A percentile compares a stretch with the other conserved stretches of the same genome.
These are phyloP conservation scores for Anisognathus igniventris DNA, from an alignment of 2,797 vertebrate genomes.

Conservation along the genomic window DNA sequence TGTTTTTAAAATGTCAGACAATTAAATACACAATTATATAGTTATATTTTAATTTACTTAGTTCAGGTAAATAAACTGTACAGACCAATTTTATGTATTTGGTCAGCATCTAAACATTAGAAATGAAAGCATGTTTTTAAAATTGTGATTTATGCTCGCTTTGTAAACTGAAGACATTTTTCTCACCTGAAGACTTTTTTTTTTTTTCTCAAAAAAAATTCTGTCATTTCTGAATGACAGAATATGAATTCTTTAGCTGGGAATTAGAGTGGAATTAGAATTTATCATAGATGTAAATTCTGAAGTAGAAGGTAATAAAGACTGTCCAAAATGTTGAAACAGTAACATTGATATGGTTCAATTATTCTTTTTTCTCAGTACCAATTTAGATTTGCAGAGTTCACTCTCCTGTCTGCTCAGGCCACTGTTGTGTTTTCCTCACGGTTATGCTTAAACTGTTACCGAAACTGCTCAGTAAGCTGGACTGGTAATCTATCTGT, in stretches of 20 bases:
- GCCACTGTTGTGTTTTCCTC: not conserved
- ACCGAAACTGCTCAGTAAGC: not conserved
- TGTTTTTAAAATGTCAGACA: slow-evolving; percentile 49
- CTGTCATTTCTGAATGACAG: not conserved
- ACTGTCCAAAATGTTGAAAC: not conserved
- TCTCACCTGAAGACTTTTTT: not conserved
- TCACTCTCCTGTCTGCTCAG: not conserved
- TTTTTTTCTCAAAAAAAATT: not conserved
- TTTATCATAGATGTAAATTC: not conserved
- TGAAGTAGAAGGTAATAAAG: not conserved
- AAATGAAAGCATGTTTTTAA: not conserved
- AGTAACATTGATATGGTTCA: not conserved
- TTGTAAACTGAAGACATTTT: not conserved
- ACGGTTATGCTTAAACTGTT: not conserved
- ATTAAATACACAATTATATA: slow-evolving; percentile 27
- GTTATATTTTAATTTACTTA: slow-evolving; percentile 50
- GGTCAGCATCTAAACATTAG: not conserved
- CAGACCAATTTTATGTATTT: not conserved
- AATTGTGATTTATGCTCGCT: not conserved
- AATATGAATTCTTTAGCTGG: not conserved
- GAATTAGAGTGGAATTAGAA: not conserved
- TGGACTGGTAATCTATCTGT: not conserved
- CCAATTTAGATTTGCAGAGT: not conserved
- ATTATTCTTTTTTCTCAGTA: not conserved
- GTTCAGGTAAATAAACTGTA: slow-evolving; percentile 38